phyloP scores from a whole-genome alignment of 2,113 vertebrate genomes.

The Eudyptes chrysolophus region DNA sequence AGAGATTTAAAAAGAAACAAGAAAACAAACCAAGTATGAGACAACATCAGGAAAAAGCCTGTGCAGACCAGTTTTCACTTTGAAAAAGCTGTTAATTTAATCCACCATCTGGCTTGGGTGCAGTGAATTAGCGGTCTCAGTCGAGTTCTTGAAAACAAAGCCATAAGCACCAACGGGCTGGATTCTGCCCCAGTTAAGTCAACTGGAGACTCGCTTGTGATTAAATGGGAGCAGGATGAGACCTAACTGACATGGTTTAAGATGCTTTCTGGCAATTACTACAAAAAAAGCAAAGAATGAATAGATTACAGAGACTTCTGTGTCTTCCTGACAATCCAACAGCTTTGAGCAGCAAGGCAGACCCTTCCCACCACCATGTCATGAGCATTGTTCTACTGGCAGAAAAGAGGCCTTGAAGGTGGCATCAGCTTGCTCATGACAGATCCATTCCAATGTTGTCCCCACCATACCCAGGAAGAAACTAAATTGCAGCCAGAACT shows the following conservation, averaged over 20 bases:
- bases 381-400: not conserved
- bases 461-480: not conserved
- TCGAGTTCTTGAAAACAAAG: not conserved
- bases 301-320: not conserved
- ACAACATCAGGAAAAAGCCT: not conserved
- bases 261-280: not conserved
- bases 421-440: not conserved
- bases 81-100: not conserved
- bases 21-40: not conserved
- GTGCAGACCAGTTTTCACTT: not conserved
- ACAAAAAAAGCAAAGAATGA: not conserved
- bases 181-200: not conserved
- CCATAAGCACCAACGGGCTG: not conserved
- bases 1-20: not conserved
- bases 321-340: not conserved
- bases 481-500: not conserved
- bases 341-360: not conserved
- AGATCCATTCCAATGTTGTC: not conserved
- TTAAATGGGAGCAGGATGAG: not conserved
- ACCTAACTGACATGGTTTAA: not conserved
- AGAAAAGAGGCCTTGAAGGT: not conserved
- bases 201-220: not conserved
- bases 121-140: not conserved
- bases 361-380: not conserved
- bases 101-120: not conserved